phyloP scores from a whole-genome alignment of 2,888 invertebrate genomes.

The Melinaea marsaeus region DNA sequence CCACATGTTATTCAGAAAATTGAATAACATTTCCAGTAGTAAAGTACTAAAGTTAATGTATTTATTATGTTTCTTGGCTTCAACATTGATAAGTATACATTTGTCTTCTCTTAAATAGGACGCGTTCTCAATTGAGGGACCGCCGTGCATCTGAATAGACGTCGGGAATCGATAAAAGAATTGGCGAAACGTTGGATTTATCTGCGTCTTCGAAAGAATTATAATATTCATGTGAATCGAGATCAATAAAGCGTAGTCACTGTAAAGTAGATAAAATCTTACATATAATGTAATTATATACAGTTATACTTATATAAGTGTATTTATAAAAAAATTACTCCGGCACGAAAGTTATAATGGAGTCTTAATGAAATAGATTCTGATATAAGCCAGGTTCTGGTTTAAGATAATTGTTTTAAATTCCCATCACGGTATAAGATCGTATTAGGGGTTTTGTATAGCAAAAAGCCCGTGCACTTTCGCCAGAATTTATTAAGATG shows the following conservation, averaged over 20 bases:
- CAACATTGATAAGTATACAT: slow-evolving; percentile 28
- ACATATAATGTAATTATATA: neutral
- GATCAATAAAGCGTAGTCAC: slow-evolving; percentile 1
- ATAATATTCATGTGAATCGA: slow-evolving; percentile 33
- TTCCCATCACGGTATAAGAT: slow-evolving; percentile 53
- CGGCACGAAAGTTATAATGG: slow-evolving; percentile 14
- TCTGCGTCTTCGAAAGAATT: slow-evolving; percentile 32
- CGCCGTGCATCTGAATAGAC: slow-evolving; percentile 40
- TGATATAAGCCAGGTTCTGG: slow-evolving; percentile 29
- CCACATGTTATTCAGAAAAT: slow-evolving; percentile 2
- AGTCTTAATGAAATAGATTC: slow-evolving; percentile 31
- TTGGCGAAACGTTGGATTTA: slow-evolving; percentile 36
- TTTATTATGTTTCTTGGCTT: slow-evolving; percentile 8
- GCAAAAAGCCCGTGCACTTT: slow-evolving; percentile 59
- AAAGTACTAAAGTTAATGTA: slow-evolving; percentile 6
- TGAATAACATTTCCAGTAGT: slow-evolving; percentile 1
- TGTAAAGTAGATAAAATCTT: slow-evolving; percentile 9
- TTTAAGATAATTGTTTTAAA: slow-evolving; percentile 44
- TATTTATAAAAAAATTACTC: neutral
- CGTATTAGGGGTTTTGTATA: slow-evolving; percentile 51
- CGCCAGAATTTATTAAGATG: slow-evolving; percentile 63
- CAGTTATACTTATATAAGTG: neutral
- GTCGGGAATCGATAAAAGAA: slow-evolving; percentile 38
- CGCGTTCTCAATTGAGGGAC: slow-evolving; percentile 31
- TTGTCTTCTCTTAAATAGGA: slow-evolving; percentile 29